phyloP scores from a whole-genome alignment of 2,113 vertebrate species.

The Xerus inauris region DNA sequence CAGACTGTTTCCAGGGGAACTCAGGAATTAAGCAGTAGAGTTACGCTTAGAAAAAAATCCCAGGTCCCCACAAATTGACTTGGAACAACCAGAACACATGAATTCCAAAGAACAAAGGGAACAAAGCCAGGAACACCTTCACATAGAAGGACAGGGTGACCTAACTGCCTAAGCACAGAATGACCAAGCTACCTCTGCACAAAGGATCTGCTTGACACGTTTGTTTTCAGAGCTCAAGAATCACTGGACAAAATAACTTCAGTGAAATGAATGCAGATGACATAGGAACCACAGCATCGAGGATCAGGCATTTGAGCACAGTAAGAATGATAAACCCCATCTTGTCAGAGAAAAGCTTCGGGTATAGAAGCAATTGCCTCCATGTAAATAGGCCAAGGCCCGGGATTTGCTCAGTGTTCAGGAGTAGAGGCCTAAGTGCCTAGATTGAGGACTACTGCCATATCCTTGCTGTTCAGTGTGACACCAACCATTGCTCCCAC shows the following conservation, averaged over 20 bases:
- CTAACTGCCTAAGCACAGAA: slow-evolving; percentile 69
- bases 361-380: background rate
- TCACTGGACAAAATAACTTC: background rate
- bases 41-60: background rate
- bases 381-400: background rate
- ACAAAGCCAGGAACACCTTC: slow-evolving; percentile 40
- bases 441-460: background rate
- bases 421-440: background rate
- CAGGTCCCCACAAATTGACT: background rate
- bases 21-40: background rate
- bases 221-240: slow-evolving; percentile 31
- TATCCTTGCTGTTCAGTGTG: accelerated
- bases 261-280: background rate
- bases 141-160: slow-evolving; percentile 58
- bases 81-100: slow-evolving; percentile 26
- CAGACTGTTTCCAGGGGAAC: slow-evolving; percentile 63
- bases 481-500: background rate
- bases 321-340: background rate
- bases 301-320: too few relatives aligned
- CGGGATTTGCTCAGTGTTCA: background rate
- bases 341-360: background rate
- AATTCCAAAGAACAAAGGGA: slow-evolving; percentile 66
- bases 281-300: background rate
- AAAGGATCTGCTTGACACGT: slow-evolving; percentile 32
- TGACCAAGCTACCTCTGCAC: slow-evolving; percentile 41